Conservation (phyloP, 2,113 vertebrate genomes). For the Aplodontia rufa region DNA sequence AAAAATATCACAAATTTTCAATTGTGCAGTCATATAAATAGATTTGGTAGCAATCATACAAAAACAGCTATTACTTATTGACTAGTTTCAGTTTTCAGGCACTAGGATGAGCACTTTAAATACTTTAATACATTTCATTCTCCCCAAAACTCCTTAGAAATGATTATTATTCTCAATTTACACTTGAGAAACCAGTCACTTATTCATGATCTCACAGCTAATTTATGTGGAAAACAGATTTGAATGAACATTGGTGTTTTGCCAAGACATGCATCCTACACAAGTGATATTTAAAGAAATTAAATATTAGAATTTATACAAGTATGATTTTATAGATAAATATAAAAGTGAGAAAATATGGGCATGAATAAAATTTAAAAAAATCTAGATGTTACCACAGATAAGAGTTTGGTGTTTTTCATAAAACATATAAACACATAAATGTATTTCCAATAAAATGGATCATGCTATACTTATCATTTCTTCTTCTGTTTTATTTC, state of each 20-base stretch:
- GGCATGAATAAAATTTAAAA: not conserved
- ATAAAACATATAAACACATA: not conserved
- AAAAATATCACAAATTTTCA: not conserved
- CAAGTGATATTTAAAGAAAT: not conserved
- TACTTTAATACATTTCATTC: not conserved
- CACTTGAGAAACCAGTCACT: not conserved
- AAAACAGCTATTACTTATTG: not conserved
- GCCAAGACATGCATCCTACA: not conserved
- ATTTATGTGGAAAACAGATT: not conserved
- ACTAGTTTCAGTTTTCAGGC: not conserved
- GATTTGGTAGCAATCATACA: not conserved
- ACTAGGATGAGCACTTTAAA: not conserved
- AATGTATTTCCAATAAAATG: not conserved
- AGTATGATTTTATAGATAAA: not conserved
- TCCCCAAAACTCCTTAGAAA: not conserved
- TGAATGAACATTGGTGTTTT: not conserved
- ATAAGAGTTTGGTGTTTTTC: not conserved
- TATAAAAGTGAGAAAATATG: slow-evolving; percentile 1
- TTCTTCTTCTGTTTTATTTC: not conserved
- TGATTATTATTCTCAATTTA: not conserved
- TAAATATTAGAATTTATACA: not conserved
- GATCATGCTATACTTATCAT: not conserved
- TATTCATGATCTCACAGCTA: not conserved
- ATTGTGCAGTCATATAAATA: not conserved
- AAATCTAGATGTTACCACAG: not conserved